Evolutionary conservation across 2,113 vertebrate species (phyloP).

Genomic region (Nesospiza acunhae): DNA sequence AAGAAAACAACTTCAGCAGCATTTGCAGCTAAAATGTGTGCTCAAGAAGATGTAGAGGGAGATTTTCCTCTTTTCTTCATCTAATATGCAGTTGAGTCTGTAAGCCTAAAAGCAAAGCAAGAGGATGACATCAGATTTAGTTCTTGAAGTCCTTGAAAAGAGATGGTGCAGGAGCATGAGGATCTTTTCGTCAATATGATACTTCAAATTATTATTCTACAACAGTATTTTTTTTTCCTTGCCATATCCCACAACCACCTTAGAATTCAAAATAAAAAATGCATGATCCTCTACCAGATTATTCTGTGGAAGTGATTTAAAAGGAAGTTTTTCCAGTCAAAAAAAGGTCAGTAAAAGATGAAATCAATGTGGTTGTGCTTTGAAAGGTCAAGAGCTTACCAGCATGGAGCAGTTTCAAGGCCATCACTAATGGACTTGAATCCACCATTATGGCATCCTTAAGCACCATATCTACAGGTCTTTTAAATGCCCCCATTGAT

Average conservation of each 20-base stretch:
- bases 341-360: background rate
- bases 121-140: background rate
- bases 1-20: background rate
- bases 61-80: background rate
- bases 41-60: background rate
- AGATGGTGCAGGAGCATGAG: background rate
- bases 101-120: background rate
- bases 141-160: background rate
- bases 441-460: too few relatives aligned
- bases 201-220: background rate
- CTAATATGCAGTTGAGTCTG: background rate
- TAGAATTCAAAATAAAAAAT: background rate
- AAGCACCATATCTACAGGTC: fast-evolving
- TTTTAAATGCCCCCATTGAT: background rate
- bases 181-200: background rate
- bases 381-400: background rate
- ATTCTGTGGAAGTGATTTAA: background rate
- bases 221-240: background rate
- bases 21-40: background rate
- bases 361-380: background rate
- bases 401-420: background rate
- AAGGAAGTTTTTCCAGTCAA: background rate
- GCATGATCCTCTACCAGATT: background rate
- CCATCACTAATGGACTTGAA: background rate
- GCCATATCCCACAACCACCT: background rate